phyloP scores from a whole-genome alignment of 2,113 vertebrate genomes.

The Shinisaurus crocodilurus region DNA sequence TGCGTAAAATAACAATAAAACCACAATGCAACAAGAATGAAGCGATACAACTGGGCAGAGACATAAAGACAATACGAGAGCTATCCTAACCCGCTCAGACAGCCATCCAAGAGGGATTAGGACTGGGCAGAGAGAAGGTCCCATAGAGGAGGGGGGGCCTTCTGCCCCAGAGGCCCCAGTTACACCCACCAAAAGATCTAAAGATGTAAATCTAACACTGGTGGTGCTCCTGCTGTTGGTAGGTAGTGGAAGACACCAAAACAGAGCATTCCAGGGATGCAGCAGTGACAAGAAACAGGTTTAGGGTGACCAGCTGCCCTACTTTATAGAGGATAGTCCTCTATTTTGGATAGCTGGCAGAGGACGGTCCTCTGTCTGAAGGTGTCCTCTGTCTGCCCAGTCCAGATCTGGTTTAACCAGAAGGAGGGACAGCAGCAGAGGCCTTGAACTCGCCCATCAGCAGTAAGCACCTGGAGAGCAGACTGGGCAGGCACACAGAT shows the following conservation, averaged over 20 bases:
- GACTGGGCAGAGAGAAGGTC: not conserved
- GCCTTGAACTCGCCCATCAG: too few species aligned
- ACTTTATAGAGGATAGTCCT: too few species aligned
- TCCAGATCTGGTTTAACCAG: too few species aligned
- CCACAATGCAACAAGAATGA: not conserved
- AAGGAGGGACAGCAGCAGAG: too few species aligned
- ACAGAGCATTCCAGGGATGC: not conserved
- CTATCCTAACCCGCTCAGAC: not conserved
- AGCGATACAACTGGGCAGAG: not conserved
- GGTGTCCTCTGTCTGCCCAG: too few species aligned
- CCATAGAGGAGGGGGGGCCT: not conserved
- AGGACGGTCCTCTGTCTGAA: too few species aligned
- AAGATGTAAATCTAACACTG: not conserved
- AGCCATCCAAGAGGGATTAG: not conserved
- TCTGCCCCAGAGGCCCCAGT: not conserved
- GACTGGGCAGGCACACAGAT: too few species aligned
- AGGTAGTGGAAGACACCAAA: not conserved
- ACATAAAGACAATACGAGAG: not conserved
- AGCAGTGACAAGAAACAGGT: not conserved
- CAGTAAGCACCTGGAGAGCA: too few species aligned
- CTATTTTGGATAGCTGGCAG: too few species aligned
- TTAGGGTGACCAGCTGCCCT: too few species aligned
- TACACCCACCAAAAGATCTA: not conserved
- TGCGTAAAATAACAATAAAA: conserved; percentile 28
- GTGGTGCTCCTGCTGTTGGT: not conserved